Evolutionary conservation across 1,140 invertebrate species (phyloP).

Genomic region (Monochamus saltuarius): DNA sequence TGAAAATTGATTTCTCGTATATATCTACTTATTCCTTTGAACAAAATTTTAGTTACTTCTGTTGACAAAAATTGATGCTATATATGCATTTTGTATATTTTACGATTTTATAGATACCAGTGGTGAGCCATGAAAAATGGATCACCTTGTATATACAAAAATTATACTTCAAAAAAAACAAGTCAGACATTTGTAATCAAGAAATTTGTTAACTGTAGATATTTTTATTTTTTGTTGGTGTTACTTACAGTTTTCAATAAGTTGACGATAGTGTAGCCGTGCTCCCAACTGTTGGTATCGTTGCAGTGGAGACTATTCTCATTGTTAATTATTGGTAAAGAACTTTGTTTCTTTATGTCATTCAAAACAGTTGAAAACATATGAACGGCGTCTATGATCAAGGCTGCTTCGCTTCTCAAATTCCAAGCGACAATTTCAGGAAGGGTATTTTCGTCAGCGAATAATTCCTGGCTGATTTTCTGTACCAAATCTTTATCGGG

Average conservation of each 20-base stretch:
- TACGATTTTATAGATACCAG: no score
- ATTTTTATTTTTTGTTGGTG: background rate
- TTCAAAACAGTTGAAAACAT: slow-evolving; percentile 28
- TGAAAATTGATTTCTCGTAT: no score
- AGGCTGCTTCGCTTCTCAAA: slow-evolving; percentile 29
- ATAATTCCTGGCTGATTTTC: slow-evolving; percentile 54
- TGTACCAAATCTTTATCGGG: slow-evolving; percentile 19
- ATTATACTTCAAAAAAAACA: no score
- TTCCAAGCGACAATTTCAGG: slow-evolving; percentile 16
- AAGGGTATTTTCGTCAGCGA: slow-evolving; percentile 39
- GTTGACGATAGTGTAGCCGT: slow-evolving; percentile 81
- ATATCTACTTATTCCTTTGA: no score
- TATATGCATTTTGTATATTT: no score
- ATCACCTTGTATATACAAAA: no score
- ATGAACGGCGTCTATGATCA: slow-evolving; percentile 68
- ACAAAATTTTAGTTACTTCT: no score
- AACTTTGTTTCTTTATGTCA: slow-evolving; percentile 6
- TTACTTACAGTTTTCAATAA: slow-evolving; percentile 78
- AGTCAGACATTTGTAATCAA: no score
- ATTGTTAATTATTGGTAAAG: slow-evolving; percentile 6
- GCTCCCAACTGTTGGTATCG: slow-evolving; percentile 70
- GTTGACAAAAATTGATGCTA: no score
- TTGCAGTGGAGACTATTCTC: slow-evolving; percentile 57
- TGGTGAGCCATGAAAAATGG: no score
- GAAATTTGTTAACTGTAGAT: no score